Percentiles rank a stretch among this genome's conserved stretches.
phyloP scores from a whole-genome alignment of 2,888 invertebrate species.

The Stenurella melanura region DNA sequence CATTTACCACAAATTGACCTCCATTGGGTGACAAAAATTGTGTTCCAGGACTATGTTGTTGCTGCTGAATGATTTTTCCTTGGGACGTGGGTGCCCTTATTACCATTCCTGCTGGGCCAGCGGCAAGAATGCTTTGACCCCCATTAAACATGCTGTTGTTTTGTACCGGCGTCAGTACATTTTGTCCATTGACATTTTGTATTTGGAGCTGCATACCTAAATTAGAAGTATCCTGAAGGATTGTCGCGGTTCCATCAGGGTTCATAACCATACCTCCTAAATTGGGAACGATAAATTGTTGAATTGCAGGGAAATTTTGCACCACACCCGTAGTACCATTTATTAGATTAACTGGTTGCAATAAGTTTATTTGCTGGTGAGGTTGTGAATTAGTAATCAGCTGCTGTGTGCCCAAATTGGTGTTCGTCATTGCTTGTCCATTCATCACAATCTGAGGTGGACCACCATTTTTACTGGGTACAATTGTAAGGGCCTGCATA shows the following conservation, averaged over 20 bases:
- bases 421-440: conserved; percentile 77
- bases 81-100: conserved; percentile 84
- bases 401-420: conserved; percentile 80
- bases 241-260: conserved; percentile 82
- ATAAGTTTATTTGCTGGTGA: conserved; percentile 80
- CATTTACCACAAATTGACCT: conserved; percentile 85
- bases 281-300: conserved; percentile 89
- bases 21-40: conserved; percentile 85
- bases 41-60: conserved; percentile 80
- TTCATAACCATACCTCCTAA: conserved; percentile 89
- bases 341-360: conserved; percentile 88
- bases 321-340: conserved; percentile 82
- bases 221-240: conserved; percentile 81
- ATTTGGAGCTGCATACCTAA: conserved; percentile 85
- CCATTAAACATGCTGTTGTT: conserved; percentile 80
- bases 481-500: conserved; percentile 85
- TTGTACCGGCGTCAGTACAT: conserved; percentile 84
- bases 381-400: conserved; percentile 77
- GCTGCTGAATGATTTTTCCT: conserved; percentile 80
- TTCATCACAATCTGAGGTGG: conserved; percentile 87
- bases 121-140: conserved; percentile 79
- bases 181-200: conserved; percentile 87
- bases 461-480: conserved; percentile 84
- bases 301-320: conserved; percentile 86
- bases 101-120: conserved; percentile 84